Evolutionary conservation across 2,888 invertebrate species (phyloP).

Genomic region (Lycocerus yunnanus): DNA sequence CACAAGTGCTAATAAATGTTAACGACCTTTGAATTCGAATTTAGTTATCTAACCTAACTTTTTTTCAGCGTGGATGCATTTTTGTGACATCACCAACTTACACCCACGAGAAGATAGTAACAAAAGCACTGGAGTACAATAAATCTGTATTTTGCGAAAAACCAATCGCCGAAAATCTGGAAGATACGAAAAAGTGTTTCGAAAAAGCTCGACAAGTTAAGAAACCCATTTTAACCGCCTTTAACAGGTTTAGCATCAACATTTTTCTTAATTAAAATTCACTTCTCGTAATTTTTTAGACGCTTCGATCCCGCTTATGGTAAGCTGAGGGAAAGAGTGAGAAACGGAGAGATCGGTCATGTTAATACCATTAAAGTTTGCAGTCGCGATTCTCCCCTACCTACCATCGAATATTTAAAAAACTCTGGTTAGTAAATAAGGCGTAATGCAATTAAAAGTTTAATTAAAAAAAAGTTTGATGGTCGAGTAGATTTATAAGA

Average conservation of each 20-base stretch:
- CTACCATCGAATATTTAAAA: constrained; percentile 64
- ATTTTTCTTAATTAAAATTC: constrained; percentile 17
- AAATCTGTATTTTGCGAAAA: constrained; percentile 74
- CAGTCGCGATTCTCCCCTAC: constrained; percentile 68
- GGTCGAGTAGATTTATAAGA: neutral
- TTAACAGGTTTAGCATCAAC: constrained; percentile 55
- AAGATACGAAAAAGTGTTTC: constrained; percentile 62
- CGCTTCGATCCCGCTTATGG: constrained; percentile 68
- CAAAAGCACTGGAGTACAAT: constrained; percentile 58
- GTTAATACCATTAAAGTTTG: constrained; percentile 67
- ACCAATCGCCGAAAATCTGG: constrained; percentile 64
- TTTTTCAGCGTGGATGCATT: constrained; percentile 57
- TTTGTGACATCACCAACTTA: constrained; percentile 64
- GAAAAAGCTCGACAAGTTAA: constrained; percentile 61
- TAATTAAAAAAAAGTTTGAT: neutral
- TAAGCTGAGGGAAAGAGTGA: constrained; percentile 58
- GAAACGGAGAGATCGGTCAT: constrained; percentile 64
- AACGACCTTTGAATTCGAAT: neutral
- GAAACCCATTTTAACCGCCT: constrained; percentile 65
- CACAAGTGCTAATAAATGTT: neutral
- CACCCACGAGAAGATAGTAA: constrained; percentile 63
- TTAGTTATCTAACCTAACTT: neutral
- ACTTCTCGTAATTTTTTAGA: constrained; percentile 42
- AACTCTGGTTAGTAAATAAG: constrained; percentile 58
- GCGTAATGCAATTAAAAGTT: neutral